Conservation (phyloP, 2,113 vertebrate species). For the Brachyhypopomus occidentalis region DNA sequence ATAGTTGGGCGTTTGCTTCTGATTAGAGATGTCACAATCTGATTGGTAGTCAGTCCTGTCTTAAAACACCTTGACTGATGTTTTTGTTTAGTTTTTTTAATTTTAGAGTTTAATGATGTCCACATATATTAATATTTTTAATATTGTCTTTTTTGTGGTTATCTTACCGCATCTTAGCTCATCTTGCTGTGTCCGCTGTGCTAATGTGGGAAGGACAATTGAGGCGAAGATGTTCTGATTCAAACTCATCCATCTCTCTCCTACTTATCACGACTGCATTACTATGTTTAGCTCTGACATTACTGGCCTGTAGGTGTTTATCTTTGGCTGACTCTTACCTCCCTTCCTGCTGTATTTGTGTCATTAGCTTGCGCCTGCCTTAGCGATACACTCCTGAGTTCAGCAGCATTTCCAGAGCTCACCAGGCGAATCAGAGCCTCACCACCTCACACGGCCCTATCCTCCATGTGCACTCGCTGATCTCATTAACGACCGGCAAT, state of each 20-base stretch:
- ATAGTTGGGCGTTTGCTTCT: constrained; percentile 7
- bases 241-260: not conserved
- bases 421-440: not conserved
- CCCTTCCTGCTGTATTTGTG: not conserved
- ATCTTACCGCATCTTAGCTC: no score
- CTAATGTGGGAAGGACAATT: not conserved
- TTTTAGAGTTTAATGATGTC: no score
- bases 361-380: not conserved
- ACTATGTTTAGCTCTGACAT: not conserved
- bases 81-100: not conserved
- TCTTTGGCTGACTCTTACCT: not conserved
- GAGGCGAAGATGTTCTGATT: not conserved
- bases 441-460: not conserved
- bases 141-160: not conserved
- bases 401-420: no score
- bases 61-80: constrained; percentile 6
- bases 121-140: not conserved
- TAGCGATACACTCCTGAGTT: no score
- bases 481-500: no score
- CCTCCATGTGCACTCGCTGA: not conserved
- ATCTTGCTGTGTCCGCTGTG: not conserved
- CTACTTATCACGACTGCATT: not conserved
- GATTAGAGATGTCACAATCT: constrained; percentile 12
- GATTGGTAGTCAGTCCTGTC: constrained; percentile 12
- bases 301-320: not conserved